Conservation (phyloP, 2,797 vertebrate species). For the Sarcoramphus papa region DNA sequence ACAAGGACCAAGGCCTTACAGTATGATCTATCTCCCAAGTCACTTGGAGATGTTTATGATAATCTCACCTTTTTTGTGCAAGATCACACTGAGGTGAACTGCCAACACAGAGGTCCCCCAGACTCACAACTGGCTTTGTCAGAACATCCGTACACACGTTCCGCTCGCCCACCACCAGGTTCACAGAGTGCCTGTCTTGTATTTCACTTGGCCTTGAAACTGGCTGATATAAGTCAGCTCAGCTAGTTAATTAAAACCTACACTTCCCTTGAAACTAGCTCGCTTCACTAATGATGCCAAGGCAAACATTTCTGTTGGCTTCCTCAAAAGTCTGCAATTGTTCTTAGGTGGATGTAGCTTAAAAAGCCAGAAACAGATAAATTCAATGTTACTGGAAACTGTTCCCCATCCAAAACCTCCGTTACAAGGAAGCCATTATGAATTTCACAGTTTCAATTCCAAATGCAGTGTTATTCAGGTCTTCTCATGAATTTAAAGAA, state of each 20-base stretch:
- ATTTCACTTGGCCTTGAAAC: constrained; percentile 59
- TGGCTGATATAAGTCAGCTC: constrained; percentile 28
- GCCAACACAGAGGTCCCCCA: neutral
- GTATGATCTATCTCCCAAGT: neutral
- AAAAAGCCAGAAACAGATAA: constrained; percentile 40
- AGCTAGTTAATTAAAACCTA: constrained; percentile 58
- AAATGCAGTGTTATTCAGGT: constrained; percentile 28
- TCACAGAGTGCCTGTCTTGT: neutral
- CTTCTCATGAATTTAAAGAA: constrained; percentile 31
- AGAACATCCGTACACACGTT: neutral
- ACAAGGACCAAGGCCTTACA: neutral
- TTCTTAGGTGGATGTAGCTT: constrained; percentile 45
- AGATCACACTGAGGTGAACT: neutral
- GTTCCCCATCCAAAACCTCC: constrained; percentile 43
- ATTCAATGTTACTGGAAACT: constrained; percentile 67
- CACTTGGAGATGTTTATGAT: neutral
- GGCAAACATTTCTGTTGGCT: constrained; percentile 69
- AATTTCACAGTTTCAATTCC: constrained; percentile 51
- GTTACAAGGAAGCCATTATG: constrained; percentile 57
- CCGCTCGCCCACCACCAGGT: neutral
- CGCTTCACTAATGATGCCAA: constrained; percentile 51
- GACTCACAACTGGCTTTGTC: neutral
- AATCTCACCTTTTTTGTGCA: neutral
- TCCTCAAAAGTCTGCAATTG: constrained; percentile 36
- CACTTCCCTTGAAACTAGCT: constrained; percentile 54